phyloP scores from a whole-genome alignment of 2,888 invertebrate genomes.

The Drosophila austrosaltans region DNA sequence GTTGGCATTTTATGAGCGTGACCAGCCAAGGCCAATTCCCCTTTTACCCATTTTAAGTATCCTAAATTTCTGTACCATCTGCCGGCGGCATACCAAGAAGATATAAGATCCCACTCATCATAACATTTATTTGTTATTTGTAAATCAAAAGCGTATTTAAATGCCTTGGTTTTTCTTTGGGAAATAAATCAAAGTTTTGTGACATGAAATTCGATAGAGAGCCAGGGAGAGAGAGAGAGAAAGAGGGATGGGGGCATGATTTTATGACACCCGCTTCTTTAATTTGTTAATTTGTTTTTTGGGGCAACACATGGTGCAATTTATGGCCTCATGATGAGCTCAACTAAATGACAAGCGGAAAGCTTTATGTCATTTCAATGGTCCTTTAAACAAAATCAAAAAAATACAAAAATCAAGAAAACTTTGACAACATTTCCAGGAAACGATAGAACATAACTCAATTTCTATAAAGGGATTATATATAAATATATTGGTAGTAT shows the following conservation, averaged over 20 bases:
- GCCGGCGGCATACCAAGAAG: slow-evolving; percentile 75
- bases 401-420: not conserved
- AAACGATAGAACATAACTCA: slow-evolving; percentile 43
- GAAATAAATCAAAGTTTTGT: slow-evolving; percentile 72
- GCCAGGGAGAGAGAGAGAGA: slow-evolving; percentile 38
- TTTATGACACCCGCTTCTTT: slow-evolving; percentile 78
- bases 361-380: slow-evolving; percentile 63
- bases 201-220: slow-evolving; percentile 77
- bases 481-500: slow-evolving; percentile 18
- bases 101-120: slow-evolving; percentile 73
- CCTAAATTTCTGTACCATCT: slow-evolving; percentile 35
- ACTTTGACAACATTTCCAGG: slow-evolving; percentile 55
- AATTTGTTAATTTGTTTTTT: slow-evolving; percentile 76
- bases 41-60: slow-evolving; percentile 23
- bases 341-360: slow-evolving; percentile 53
- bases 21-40: slow-evolving; percentile 46
- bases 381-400: slow-evolving; percentile 15
- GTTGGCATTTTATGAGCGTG: slow-evolving; percentile 75
- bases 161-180: slow-evolving; percentile 58
- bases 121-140: slow-evolving; percentile 79
- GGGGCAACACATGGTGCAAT: slow-evolving; percentile 68
- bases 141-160: slow-evolving; percentile 77
- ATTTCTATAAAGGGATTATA: slow-evolving; percentile 33
- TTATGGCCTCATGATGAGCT: slow-evolving; percentile 57
- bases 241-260: slow-evolving; percentile 24